phyloP scores from a whole-genome alignment of 1,140 invertebrate genomes.

The Brachionus rotundiformis region DNA sequence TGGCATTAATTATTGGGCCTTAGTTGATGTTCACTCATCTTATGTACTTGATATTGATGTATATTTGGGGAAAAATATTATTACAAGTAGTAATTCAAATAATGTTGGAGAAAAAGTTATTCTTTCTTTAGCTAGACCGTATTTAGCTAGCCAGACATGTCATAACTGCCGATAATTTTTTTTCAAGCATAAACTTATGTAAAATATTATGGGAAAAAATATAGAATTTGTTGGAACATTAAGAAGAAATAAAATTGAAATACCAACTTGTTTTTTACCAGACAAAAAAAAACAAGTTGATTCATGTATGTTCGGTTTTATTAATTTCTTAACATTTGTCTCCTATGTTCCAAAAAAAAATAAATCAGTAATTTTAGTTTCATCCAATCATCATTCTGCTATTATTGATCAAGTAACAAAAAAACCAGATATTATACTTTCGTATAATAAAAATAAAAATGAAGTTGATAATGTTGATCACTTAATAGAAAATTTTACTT shows the following conservation, averaged over 20 bases:
- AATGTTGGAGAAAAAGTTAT: background rate
- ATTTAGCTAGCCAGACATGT: background rate
- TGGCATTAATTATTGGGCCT: background rate
- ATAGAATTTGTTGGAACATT: background rate
- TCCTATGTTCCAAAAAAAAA: constrained; percentile 55
- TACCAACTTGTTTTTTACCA: background rate
- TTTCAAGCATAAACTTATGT: background rate
- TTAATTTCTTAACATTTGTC: constrained; percentile 53
- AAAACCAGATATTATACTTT: constrained; percentile 52
- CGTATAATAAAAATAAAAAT: constrained; percentile 53
- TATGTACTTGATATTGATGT: background rate
- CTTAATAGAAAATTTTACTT: constrained; percentile 53
- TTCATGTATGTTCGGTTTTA: background rate
- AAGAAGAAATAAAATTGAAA: background rate
- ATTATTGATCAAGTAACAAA: constrained; percentile 20
- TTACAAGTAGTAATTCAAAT: background rate
- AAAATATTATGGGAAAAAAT: background rate
- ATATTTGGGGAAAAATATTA: background rate
- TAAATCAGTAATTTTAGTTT: constrained; percentile 51
- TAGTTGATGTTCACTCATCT: background rate
- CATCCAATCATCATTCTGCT: constrained; percentile 46
- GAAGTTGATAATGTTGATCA: constrained; percentile 54
- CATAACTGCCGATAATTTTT: constrained; percentile 11
- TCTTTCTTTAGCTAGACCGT: background rate
- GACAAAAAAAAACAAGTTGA: background rate